These are phyloP conservation scores for Takifugu flavidus DNA, from an alignment of 2,113 vertebrate species.

Conservation along the genomic window DNA sequence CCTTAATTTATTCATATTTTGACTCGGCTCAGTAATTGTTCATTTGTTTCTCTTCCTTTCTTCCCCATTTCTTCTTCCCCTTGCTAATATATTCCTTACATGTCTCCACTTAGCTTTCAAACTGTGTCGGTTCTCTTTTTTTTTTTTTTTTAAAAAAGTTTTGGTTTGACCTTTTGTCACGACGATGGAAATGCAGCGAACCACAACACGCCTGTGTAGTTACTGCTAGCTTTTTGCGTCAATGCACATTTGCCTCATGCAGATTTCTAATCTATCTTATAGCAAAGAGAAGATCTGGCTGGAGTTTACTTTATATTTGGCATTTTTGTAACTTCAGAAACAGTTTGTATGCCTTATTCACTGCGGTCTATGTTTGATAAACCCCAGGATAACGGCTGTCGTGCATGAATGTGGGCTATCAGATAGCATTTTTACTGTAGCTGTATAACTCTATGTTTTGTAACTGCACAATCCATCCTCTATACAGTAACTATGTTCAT, in stretches of 20 bases:
- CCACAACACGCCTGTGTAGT: slow-evolving; percentile 48
- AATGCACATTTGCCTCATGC: slow-evolving; percentile 27
- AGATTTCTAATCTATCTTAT: slow-evolving; percentile 27
- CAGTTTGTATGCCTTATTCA: slow-evolving; percentile 62
- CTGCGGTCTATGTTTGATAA: slow-evolving; percentile 46
- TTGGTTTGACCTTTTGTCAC: slow-evolving; percentile 46
- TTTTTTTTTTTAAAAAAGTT: slow-evolving; percentile 10
- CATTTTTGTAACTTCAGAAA: slow-evolving; percentile 49
- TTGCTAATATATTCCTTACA: slow-evolving; percentile 42
- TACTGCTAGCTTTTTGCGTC: slow-evolving; percentile 40
- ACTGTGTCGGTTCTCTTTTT: slow-evolving; percentile 32
- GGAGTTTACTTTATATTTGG: slow-evolving; percentile 40
- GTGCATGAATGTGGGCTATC: slow-evolving; percentile 69
- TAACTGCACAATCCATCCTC: slow-evolving; percentile 42
- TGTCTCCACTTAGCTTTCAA: slow-evolving; percentile 37
- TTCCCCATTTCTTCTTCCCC: slow-evolving; percentile 36
- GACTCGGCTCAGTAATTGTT: slow-evolving; percentile 40
- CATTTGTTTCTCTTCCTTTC: slow-evolving; percentile 36
- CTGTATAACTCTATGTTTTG: slow-evolving; percentile 58
- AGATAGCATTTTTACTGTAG: slow-evolving; percentile 55
- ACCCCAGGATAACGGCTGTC: slow-evolving; percentile 45
- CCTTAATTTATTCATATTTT: slow-evolving; percentile 48
- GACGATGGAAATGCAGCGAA: slow-evolving; percentile 36
- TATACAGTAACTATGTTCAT: slow-evolving; percentile 19
- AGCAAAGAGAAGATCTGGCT: slow-evolving; percentile 8